phyloP scores from a whole-genome alignment of 2,888 invertebrate genomes.

The Elysia crispata region DNA sequence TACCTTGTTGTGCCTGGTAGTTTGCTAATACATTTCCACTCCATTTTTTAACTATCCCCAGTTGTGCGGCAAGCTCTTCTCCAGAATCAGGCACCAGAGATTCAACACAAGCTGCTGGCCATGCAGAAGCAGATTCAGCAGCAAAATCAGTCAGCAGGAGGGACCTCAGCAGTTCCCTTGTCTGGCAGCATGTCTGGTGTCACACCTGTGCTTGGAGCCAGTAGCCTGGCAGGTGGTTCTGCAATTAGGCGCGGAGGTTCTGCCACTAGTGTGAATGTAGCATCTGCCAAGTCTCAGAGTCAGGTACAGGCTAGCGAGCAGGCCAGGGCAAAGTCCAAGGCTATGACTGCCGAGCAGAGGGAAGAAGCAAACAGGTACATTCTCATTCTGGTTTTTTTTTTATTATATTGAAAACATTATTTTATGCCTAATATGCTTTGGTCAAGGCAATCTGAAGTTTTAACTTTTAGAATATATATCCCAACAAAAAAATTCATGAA shows the following conservation, averaged over 20 bases:
- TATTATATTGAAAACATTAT: too few relatives aligned
- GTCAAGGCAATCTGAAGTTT: too few relatives aligned
- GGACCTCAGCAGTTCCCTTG: constrained; percentile 4
- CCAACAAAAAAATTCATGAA: too few relatives aligned
- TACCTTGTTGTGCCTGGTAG: too few relatives aligned
- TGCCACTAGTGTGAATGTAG: constrained; percentile 47
- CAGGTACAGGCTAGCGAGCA: constrained; percentile 50
- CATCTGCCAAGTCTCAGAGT: constrained; percentile 84
- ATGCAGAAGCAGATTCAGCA: constrained; percentile 84
- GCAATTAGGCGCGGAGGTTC: background rate
- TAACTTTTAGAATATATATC: too few relatives aligned
- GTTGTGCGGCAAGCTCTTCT: constrained; percentile 94
- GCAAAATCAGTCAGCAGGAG: constrained; percentile 53
- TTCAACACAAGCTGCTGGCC: constrained; percentile 92
- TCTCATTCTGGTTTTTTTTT: background rate
- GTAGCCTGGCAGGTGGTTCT: background rate
- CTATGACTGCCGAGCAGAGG: constrained; percentile 73
- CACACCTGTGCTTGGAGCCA: constrained; percentile 32
- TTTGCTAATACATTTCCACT: too few relatives aligned
- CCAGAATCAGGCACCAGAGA: constrained; percentile 93
- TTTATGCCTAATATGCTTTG: too few relatives aligned
- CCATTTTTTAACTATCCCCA: constrained; percentile 77
- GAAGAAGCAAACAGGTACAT: constrained; percentile 75
- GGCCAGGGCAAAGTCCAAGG: constrained; percentile 56
- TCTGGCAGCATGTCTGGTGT: background rate